A percentile compares a stretch with the other conserved stretches of the same genome.
phyloP scores from a whole-genome alignment of 2,888 invertebrate genomes.

The Chironomus riparius region DNA sequence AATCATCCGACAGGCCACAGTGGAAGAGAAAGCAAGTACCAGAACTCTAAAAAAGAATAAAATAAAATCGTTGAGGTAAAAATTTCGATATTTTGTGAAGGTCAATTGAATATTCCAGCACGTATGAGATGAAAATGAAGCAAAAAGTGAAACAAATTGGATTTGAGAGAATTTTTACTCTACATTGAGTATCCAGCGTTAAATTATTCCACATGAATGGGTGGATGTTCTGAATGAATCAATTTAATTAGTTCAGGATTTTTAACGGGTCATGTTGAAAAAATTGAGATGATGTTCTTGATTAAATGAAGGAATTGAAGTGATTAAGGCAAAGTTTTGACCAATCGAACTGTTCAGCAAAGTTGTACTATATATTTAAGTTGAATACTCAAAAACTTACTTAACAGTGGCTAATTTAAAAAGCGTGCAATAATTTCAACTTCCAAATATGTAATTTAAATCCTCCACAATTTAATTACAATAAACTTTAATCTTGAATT shows the following conservation, averaged over 20 bases:
- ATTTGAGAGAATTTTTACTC: background rate
- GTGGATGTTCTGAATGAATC: background rate
- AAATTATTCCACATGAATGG: background rate
- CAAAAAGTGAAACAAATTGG: background rate
- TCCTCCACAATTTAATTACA: no score
- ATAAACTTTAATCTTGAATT: no score
- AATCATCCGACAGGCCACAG: constrained; percentile 82
- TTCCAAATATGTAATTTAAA: no score
- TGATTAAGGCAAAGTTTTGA: no score
- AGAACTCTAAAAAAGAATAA: constrained; percentile 48
- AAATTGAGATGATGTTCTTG: background rate
- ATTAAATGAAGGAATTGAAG: no score
- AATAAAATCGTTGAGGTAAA: background rate
- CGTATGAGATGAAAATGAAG: background rate
- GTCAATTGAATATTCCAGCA: background rate
- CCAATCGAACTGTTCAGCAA: no score
- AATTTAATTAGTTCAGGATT: background rate
- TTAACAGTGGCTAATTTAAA: no score
- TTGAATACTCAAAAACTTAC: no score
- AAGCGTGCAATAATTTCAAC: no score
- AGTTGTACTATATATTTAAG: no score
- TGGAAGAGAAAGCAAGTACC: constrained; percentile 87
- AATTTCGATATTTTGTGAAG: background rate
- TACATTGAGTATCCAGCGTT: background rate
- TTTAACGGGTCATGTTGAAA: background rate